Evolutionary conservation across 2,888 invertebrate species (phyloP), one percentile per base, ranked within the genome.

Genomic region (Criorhina ranunculi): DNA sequence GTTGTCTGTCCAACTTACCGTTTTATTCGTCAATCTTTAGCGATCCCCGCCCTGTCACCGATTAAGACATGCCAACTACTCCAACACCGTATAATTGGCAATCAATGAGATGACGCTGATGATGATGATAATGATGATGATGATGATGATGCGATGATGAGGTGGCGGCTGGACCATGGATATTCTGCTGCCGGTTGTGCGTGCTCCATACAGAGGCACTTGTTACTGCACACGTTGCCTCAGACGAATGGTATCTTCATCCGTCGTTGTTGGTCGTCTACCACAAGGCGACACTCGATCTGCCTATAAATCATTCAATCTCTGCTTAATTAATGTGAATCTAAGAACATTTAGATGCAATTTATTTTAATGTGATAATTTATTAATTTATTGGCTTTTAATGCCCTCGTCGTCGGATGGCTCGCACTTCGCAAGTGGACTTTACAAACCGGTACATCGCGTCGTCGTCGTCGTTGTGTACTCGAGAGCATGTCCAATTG

Each of bases 311-410:
- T 91, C 91, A 91, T 91, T 90, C 90, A 90, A 91, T 91, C 91
- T 91, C 91, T 91, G 89, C 90, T 91, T 91, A 91, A 91, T 91
- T 91, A 91, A 91, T 91, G 91, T 91, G 90, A 90, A 91, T 90
- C 91, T 90, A 90, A 90, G 90, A 91, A 90, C 91, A 91, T 91
- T 91, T 91, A 91, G 90, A 89, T 91, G 91, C 91, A 91, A 91
- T 91, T 91, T 90, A 91, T 90, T 90, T 91, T 91, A 91, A 91
- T 90, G 89, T 90, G 91, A 91, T 91, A 91, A 91, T 91, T 91
- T 91, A 91, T 91, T 91, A 91, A 91, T 91, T 91, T 91, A 91
- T 91, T 90, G 91, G 90, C 89, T 89, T 91, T 91, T 90, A 91
- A 90, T 90, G 88, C 70, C n/a, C n/a, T n/a, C n/a, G n/a, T 70